Evolutionary conservation across 2,113 vertebrate genomes (phyloP), one percentile per base, ranked within the genome.

Genomic region (Noturus placidus): DNA sequence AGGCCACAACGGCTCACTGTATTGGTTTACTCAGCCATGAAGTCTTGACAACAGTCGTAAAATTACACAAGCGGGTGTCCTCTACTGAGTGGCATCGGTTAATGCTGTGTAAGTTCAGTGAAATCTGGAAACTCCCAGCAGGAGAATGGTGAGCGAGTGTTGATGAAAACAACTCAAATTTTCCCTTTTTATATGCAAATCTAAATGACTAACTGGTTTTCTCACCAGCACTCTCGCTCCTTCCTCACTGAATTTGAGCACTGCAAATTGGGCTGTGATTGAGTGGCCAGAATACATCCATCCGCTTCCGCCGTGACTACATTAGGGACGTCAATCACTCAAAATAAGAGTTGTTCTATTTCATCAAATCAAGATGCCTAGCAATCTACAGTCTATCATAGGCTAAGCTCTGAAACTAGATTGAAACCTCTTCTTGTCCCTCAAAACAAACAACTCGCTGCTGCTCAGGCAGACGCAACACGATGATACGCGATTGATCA

Each of bases 201-300:
- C 83, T 57, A 22, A 59, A 59, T 0, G 33, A 25, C 50, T 70
- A 35, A 50, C 82, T 33, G 19, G n/a, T 69, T 74, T 57, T 54
- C 1, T 20, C 33, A 17, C n/a, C 82, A 22, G 46, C 63, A 5
- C 27, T 65, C 27, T 63, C 50, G 1, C 19, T 7, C 13, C 7
- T 72, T 72, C 38, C 65, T 15, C 3, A 2, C 69, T 82, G 80
- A 17, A 82, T 82, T 25, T 74, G 78, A 46, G 17, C 61, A 74
- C 76, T n/a, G n/a, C n/a, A 83, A 83, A 87, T 87, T 83, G 80
- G 57, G 20, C 70, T 38, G 54, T 74, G 80, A 87, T 83, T 57
- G 77, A 76, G 22, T 63, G 69, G 19, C 56, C 38, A 74, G 35
- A 59, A 72, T 42, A 38, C 33, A 79, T 35, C 61, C 35, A 15